phyloP scores from a whole-genome alignment of 2,797 vertebrate species.

The Chrosomus eos region DNA sequence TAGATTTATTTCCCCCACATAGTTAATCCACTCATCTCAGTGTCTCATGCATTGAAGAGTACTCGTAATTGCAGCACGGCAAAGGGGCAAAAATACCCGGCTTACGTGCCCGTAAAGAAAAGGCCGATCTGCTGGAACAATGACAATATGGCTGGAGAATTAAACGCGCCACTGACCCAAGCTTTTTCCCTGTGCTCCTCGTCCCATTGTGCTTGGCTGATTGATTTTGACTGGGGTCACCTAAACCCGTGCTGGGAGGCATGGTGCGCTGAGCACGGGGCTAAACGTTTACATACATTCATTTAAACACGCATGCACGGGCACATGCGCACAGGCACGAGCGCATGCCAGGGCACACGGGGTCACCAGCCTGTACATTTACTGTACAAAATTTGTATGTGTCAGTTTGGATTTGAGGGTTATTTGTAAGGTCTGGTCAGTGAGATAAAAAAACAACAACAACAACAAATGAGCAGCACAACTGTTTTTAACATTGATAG shows the following conservation, averaged over 20 bases:
- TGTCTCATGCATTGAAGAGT: conserved; percentile 75
- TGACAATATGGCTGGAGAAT: conserved; percentile 70
- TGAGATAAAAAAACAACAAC: too few relatives aligned
- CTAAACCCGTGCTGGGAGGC: conserved; percentile 72
- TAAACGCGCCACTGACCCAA: conserved; percentile 71
- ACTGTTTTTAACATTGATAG: background rate
- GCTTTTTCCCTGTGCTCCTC: conserved; percentile 67
- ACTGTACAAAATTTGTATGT: background rate
- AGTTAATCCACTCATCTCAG: conserved; percentile 83
- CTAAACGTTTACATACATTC: conserved; percentile 81
- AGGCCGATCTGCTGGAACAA: conserved; percentile 66
- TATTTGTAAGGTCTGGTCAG: background rate
- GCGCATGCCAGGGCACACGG: background rate
- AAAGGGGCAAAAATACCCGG: conserved; percentile 66
- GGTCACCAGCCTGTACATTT: background rate
- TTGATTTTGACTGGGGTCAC: conserved; percentile 79
- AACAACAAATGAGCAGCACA: background rate
- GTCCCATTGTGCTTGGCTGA: conserved; percentile 75
- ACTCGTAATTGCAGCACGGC: conserved; percentile 73
- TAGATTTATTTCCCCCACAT: conserved; percentile 74
- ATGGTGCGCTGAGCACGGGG: conserved; percentile 66
- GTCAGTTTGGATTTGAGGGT: conserved; percentile 10
- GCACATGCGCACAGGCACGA: background rate
- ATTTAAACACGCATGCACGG: conserved; percentile 66
- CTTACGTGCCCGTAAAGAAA: conserved; percentile 65